Evolutionary conservation across 2,797 vertebrate genomes (phyloP).

Genomic region (Psittacula echo): DNA sequence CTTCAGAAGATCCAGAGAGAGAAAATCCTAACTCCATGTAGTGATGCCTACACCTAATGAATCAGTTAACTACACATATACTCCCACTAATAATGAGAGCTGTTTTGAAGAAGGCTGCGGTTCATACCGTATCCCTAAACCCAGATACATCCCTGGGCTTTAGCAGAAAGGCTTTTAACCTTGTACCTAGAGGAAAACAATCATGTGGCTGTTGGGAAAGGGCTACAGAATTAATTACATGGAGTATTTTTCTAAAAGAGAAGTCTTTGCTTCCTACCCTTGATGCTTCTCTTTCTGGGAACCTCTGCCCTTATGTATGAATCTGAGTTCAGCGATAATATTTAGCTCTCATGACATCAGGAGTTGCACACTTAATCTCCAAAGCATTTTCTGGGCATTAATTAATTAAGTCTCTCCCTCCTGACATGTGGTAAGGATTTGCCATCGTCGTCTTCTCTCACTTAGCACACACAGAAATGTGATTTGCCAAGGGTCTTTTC

Average conservation of each 20-base stretch:
- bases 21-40: not conserved
- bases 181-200: not conserved
- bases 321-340: not conserved
- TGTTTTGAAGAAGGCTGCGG: not conserved
- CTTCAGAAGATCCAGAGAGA: not conserved
- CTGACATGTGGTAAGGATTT: not conserved
- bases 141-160: not conserved
- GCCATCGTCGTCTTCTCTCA: not conserved
- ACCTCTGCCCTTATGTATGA: not conserved
- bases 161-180: slow-evolving; percentile 28
- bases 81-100: not conserved
- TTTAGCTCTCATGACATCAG: not conserved
- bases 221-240: slow-evolving; percentile 31
- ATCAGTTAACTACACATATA: not conserved
- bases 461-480: not conserved
- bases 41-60: not conserved
- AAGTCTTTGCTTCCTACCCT: not conserved
- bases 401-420: slow-evolving; percentile 9
- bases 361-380: not conserved
- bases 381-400: slow-evolving; percentile 23
- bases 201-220: not conserved
- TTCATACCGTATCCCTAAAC: not conserved
- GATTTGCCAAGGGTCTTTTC: not conserved
- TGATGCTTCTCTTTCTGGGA: not conserved
- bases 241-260: not conserved